Conservation (phyloP, 2,113 vertebrate genomes). For the Sciurus niger region DNA sequence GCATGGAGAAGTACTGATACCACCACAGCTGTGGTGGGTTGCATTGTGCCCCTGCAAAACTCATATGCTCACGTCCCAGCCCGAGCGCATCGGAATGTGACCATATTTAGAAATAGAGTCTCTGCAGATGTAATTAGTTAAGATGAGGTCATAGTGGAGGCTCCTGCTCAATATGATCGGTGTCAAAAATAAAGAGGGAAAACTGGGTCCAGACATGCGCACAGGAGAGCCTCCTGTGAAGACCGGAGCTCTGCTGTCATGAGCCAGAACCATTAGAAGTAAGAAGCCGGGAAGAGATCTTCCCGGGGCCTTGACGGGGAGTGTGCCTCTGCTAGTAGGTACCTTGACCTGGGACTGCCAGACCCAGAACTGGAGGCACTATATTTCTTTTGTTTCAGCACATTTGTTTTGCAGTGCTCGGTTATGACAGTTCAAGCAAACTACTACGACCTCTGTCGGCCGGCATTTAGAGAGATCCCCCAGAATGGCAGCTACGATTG, state of each 20-base stretch:
- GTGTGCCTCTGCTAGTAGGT: too few relatives aligned
- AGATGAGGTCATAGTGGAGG: neutral
- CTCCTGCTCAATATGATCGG: neutral
- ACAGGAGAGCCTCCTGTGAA: too few relatives aligned
- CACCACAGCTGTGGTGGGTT: accelerated
- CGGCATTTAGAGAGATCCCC: neutral
- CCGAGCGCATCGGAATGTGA: neutral
- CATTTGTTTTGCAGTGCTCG: neutral
- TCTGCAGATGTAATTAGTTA: neutral
- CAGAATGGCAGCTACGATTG: neutral
- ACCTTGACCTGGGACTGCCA: neutral
- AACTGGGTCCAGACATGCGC: neutral
- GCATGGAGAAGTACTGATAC: neutral
- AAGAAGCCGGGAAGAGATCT: neutral
- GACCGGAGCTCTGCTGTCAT: neutral
- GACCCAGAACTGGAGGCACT: too few relatives aligned
- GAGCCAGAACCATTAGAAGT: neutral
- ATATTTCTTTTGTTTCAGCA: neutral
- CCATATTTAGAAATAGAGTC: neutral
- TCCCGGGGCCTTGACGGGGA: accelerated
- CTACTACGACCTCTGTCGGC: too few relatives aligned
- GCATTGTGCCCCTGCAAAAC: neutral
- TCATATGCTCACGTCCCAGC: neutral
- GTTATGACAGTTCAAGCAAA: too few relatives aligned
- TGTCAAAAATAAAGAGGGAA: neutral